A percentile compares a stretch with the other conserved stretches of the same genome.
Evolutionary conservation across 2,113 vertebrate species (phyloP).

Genomic region (Tupaia tana): DNA sequence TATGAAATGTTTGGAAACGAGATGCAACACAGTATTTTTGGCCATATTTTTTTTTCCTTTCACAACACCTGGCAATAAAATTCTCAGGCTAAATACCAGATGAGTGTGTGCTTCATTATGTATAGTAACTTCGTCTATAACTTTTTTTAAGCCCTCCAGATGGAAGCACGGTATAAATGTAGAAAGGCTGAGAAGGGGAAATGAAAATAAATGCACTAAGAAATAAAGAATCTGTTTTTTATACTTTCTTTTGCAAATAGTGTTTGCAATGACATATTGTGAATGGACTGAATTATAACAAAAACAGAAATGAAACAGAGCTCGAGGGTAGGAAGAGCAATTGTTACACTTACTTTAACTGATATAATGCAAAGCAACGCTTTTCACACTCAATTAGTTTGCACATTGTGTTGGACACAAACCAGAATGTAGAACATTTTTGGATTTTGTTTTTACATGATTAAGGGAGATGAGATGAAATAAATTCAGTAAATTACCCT

Average conservation of each 20-base stretch:
- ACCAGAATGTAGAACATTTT: conserved; percentile 71
- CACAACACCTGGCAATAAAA: conserved; percentile 67
- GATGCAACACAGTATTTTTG: neutral
- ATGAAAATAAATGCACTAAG: conserved; percentile 80
- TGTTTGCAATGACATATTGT: conserved; percentile 83
- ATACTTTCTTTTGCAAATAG: conserved; percentile 78
- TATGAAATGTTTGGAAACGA: conserved; percentile 18
- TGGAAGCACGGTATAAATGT: conserved; percentile 75
- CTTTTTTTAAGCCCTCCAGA: conserved; percentile 81
- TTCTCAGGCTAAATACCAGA: conserved; percentile 62
- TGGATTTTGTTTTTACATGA: conserved; percentile 73
- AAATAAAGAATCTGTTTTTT: conserved; percentile 84
- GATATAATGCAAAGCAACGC: conserved; percentile 89
- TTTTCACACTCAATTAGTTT: conserved; percentile 93
- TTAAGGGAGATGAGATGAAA: conserved; percentile 76
- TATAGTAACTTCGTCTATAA: conserved; percentile 65
- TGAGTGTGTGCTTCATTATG: conserved; percentile 48
- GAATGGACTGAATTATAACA: conserved; percentile 81
- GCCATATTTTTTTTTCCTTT: neutral
- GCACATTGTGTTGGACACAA: conserved; percentile 82
- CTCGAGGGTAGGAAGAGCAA: conserved; percentile 88
- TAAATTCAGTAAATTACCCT: conserved; percentile 68
- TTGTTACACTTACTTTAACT: conserved; percentile 89
- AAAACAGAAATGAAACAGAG: conserved; percentile 87
- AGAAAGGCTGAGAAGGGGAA: conserved; percentile 71